Conservation (phyloP, 2,113 vertebrate species). For the Myrmecobius fasciatus region DNA sequence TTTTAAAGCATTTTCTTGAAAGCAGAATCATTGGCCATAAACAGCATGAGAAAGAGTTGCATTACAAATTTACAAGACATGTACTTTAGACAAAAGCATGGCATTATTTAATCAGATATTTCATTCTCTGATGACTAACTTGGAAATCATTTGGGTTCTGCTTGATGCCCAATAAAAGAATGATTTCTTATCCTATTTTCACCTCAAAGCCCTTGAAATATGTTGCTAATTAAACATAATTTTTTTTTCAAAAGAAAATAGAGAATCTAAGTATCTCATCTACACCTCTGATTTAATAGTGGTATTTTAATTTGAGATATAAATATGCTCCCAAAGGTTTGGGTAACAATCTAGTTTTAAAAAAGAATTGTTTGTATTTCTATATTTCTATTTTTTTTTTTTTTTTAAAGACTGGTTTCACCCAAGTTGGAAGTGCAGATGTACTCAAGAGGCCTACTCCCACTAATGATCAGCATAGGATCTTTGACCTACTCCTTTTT, state of each 20-base stretch:
- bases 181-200: background rate
- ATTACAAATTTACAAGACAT: conserved; percentile 41
- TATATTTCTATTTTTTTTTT: no score
- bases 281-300: background rate
- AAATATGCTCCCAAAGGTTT: conserved; percentile 31
- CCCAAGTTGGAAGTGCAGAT: background rate
- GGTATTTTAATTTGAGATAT: background rate
- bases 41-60: background rate
- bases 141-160: background rate
- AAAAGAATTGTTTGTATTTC: conserved; percentile 32
- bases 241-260: background rate
- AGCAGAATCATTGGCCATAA: conserved; percentile 31
- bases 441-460: background rate
- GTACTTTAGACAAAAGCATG: background rate
- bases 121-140: background rate
- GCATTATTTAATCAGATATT: background rate
- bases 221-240: background rate
- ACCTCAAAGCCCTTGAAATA: background rate
- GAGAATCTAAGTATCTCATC: background rate
- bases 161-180: background rate
- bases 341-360: conserved; percentile 33
- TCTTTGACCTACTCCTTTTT: background rate
- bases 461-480: background rate
- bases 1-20: conserved; percentile 10
- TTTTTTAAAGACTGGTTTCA: background rate